phyloP scores from a whole-genome alignment of 2,888 invertebrate species.

The Epicampocera succincta region DNA sequence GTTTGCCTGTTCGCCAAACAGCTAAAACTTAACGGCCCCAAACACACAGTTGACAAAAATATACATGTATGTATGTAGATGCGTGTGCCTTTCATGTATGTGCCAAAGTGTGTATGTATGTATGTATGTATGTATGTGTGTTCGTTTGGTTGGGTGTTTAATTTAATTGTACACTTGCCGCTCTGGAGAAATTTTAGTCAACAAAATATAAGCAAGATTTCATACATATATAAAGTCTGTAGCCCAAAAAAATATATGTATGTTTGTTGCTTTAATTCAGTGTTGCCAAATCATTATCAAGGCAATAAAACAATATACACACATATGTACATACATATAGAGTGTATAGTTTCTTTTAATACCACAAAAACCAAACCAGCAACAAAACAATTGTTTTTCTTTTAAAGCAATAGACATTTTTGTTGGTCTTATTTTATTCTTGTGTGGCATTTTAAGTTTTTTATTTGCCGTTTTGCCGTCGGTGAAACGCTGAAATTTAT shows the following conservation, averaged over 20 bases:
- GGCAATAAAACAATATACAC: too few relatives aligned
- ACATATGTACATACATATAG: background rate
- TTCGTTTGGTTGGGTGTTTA: background rate
- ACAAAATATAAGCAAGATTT: slow-evolving; percentile 48
- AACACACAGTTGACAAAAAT: background rate
- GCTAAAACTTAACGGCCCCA: slow-evolving; percentile 11
- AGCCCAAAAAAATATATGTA: slow-evolving; percentile 1
- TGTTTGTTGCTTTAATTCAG: slow-evolving; percentile 18
- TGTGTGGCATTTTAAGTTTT: too few relatives aligned
- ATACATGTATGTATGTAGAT: background rate
- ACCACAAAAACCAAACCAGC: background rate
- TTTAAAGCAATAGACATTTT: background rate
- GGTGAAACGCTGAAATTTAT: too few relatives aligned
- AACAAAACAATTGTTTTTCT: too few relatives aligned
- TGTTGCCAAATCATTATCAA: slow-evolving; percentile 48
- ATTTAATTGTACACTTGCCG: slow-evolving; percentile 57
- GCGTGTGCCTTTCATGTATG: background rate
- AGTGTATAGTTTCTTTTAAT: too few relatives aligned
- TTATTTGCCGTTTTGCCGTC: background rate
- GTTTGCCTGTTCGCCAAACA: background rate
- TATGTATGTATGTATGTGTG: background rate
- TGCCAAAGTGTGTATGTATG: background rate
- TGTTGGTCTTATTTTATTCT: background rate
- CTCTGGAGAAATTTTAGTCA: slow-evolving; percentile 61
- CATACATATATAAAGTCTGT: slow-evolving; percentile 14